phyloP scores from a whole-genome alignment of 1,140 invertebrate genomes.

The Lanistes nyassanus region DNA sequence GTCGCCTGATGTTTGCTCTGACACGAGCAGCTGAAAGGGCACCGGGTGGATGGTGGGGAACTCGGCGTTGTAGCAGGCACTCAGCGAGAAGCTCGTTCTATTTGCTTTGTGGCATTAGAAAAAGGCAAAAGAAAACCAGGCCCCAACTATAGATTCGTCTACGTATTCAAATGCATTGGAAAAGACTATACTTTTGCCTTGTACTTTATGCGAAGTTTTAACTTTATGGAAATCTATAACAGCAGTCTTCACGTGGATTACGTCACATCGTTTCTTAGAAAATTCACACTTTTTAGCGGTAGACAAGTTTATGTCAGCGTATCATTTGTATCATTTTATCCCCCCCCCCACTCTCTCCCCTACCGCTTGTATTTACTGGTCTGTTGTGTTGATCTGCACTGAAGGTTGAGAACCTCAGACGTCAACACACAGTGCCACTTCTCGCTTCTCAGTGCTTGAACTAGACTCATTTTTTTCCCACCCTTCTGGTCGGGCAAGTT shows the following conservation, averaged over 20 bases:
- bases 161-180: background rate
- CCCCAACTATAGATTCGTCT: background rate
- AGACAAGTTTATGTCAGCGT: background rate
- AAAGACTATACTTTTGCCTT: background rate
- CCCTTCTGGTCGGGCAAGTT: no score
- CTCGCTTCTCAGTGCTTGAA: no score
- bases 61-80: constrained; percentile 24
- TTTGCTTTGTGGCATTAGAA: background rate
- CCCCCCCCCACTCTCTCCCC: background rate
- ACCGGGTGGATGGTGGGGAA: constrained; percentile 43
- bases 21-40: constrained; percentile 45
- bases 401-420: no score
- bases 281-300: background rate
- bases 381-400: no score
- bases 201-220: background rate
- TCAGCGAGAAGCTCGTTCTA: background rate
- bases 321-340: background rate
- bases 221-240: background rate
- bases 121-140: background rate
- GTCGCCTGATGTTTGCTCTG: constrained; percentile 32
- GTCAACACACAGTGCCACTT: no score
- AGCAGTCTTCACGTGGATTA: background rate
- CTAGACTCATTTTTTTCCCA: no score
- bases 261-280: background rate
- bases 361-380: no score